Base-by-base conservation (phyloP, 2,113 vertebrate species). In the Lampris megalopsis region DNA sequence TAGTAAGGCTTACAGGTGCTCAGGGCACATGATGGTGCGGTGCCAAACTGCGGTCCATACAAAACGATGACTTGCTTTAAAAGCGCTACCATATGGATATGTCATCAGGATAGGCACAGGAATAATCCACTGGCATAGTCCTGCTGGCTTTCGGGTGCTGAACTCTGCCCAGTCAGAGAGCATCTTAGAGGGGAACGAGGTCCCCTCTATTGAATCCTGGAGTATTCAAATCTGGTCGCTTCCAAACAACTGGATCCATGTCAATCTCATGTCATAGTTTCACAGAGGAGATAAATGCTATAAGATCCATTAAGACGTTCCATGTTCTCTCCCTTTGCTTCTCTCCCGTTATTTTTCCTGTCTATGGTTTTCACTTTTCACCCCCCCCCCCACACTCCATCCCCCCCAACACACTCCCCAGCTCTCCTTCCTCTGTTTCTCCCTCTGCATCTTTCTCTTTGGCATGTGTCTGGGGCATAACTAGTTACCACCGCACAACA, bases 1-100 rank as follows among this genome's bases (percentile, higher is more conserved):
- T 79, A 74, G 63, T 75, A 79, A 73, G 56, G 69, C 38, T 1
- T 79, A 75, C 86, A 90, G 85, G 85, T 88, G 84, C 57, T 70
- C 66, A 54, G 35, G 71, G 71, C 24, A 50, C 65, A 68, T 11
- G 67, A 66, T 57, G 70, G 56, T 68, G 53, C 7, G 3, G 1
- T 38, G 73, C 73, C 79, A 84, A 68, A 61, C 68, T 60, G 24
- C 13, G 8, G 40, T 48, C 53, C 3, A 2, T 52, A 41, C 54
- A 59, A 50, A 50, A 48, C 24, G 24, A 49, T 84, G 82, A 89
- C 52, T 87, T 73, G 85, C 2, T 11, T 38, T 36, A 1, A 75
- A 84, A 78, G 49, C 64, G 83, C 58, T 50, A 58, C 73, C 82
- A 83, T 50, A 77, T 85, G 69, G 65, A 75, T 57, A 59, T 73